Evolutionary conservation across 2,888 invertebrate genomes (phyloP), one percentile per base, ranked within the genome.

Genomic region (Drosophila demipolita): DNA sequence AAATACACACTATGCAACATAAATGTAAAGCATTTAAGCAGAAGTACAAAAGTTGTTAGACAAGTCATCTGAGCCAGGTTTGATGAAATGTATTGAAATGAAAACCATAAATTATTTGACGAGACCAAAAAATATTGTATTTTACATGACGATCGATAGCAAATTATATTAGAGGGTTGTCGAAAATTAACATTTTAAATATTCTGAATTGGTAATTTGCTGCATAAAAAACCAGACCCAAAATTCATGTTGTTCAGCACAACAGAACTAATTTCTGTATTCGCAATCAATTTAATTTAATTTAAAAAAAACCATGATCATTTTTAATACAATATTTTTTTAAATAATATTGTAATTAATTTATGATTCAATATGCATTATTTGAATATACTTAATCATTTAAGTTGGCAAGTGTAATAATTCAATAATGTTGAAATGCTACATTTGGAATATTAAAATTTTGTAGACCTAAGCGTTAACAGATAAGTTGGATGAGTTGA

Each of bases 1-100:
- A 67, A 36, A 11, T 57, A 45, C 42, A 69, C 53, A 62, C 65
- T 59, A 38, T 33, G 49, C 52, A 35, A 40, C 49, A 55, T 42
- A 54, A 61, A 58, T 54, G 32, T 9, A n/a, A 38, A 52, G 42
- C 57, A 58, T 74, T 74, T 26, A 57, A n/a, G 29, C 29, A 57
- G 20, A 15, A 20, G 8, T n/a, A 20, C 20, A 33, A n/a, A 53
- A 33, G 12, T 15, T 32, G 40, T 9, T 32, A 12, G n/a, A 8
- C 29, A 29, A 15, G 40, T 29, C 32, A 7, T 9, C 32, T 42
- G 57, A 15, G 57, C 1, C 15, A n/a, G 26, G 38, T 3, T 38
- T 38, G 36, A 17, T 8, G 29, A 52, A 32, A n/a, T 36, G 9
- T 3, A 38, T 36, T 4, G 6, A 20, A 35, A 53, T n/a, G 3